Conservation (phyloP, 2,888 invertebrate species). For the Listrodromus nycthemerus region DNA sequence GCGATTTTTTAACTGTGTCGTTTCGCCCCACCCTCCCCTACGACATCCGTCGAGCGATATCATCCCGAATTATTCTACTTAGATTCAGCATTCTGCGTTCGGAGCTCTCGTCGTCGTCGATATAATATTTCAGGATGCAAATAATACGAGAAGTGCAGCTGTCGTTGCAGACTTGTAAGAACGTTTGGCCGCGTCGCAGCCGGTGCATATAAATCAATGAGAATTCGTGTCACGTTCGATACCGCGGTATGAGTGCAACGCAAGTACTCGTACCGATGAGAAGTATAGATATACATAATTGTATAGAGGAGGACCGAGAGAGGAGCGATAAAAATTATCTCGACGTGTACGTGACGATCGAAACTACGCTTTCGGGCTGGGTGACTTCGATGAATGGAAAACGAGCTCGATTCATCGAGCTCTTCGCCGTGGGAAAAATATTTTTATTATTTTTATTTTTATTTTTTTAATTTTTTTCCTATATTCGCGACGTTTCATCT, state of each 20-base stretch:
- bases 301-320: slow-evolving; percentile 19
- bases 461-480: slow-evolving; percentile 3
- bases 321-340: slow-evolving; percentile 46
- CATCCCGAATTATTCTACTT: slow-evolving; percentile 12
- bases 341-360: slow-evolving; percentile 43
- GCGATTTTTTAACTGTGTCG: no score
- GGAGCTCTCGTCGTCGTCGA: neutral
- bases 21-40: no score
- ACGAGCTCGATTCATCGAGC: slow-evolving; percentile 19
- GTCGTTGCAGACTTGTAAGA: neutral
- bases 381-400: slow-evolving; percentile 24
- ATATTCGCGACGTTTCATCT: slow-evolving; percentile 9
- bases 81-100: neutral
- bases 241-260: slow-evolving; percentile 19
- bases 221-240: slow-evolving; percentile 52
- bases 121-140: slow-evolving; percentile 6
- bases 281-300: slow-evolving; percentile 4
- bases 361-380: slow-evolving; percentile 35
- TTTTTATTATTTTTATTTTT: no score
- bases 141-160: slow-evolving; percentile 28
- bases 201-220: slow-evolving; percentile 39
- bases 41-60: no score
- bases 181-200: neutral
- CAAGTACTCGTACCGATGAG: neutral
- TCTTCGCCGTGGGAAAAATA: slow-evolving; percentile 38